Evolutionary conservation across 2,888 invertebrate species (phyloP).

Genomic region (Cyrtodaria siliqua): DNA sequence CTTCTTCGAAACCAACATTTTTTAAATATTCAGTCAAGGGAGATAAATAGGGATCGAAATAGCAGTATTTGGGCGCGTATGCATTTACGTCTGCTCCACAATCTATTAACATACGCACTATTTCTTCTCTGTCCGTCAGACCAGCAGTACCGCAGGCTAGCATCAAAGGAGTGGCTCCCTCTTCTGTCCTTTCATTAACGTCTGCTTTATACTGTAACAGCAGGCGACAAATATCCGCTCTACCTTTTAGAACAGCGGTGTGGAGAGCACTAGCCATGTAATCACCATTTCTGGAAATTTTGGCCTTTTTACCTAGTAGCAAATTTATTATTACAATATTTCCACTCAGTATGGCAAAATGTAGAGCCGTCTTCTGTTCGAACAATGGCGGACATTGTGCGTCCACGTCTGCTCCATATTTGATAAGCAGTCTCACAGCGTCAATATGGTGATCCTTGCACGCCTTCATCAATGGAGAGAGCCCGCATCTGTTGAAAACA

Average conservation of each 20-base stretch:
- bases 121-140: constrained; percentile 75
- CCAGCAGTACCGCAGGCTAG: constrained; percentile 84
- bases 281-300: constrained; percentile 88
- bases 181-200: constrained; percentile 86
- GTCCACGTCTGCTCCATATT: constrained; percentile 94
- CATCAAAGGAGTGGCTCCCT: constrained; percentile 85
- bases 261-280: constrained; percentile 93
- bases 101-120: constrained; percentile 77
- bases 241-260: constrained; percentile 90
- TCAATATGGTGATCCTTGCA: constrained; percentile 87
- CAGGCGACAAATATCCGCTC: constrained; percentile 79
- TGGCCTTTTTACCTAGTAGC: constrained; percentile 93
- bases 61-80: constrained; percentile 87
- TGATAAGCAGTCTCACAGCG: constrained; percentile 88
- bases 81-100: constrained; percentile 82
- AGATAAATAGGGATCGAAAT: constrained; percentile 89
- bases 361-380: constrained; percentile 94
- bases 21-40: constrained; percentile 93
- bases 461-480: constrained; percentile 97
- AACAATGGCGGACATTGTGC: constrained; percentile 94
- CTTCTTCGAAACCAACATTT: constrained; percentile 89
- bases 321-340: constrained; percentile 90
- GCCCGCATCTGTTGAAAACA: constrained; percentile 93
- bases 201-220: constrained; percentile 86
- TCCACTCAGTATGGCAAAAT: constrained; percentile 94